Percentiles rank a stretch among this genome's conserved stretches.
Conservation (phyloP, 2,113 vertebrate species). For the Malurus elegans region DNA sequence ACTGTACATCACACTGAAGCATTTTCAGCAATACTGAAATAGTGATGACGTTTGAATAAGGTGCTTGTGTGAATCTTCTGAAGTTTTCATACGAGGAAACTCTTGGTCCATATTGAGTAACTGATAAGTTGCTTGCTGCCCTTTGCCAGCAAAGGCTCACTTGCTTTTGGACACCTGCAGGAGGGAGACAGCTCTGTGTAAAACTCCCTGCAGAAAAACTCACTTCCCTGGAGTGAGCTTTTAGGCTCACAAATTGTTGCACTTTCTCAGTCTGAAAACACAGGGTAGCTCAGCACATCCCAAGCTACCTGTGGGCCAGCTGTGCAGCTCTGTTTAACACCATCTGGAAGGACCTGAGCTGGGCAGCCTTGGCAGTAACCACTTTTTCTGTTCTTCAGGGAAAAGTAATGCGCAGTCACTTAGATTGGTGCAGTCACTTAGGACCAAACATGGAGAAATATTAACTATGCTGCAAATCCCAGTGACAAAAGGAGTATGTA, state of each 20-base stretch:
- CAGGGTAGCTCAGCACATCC: background rate
- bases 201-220: background rate
- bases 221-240: background rate
- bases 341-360: background rate
- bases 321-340: background rate
- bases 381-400: background rate
- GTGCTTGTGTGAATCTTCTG: background rate
- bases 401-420: background rate
- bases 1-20: accelerated
- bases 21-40: background rate
- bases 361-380: background rate
- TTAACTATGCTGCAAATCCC: background rate
- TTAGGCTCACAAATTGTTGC: background rate
- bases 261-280: background rate
- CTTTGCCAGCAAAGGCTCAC: background rate
- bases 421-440: background rate
- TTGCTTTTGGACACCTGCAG: background rate
- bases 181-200: accelerated
- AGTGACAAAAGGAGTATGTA: background rate
- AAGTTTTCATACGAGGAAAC: background rate
- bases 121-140: background rate
- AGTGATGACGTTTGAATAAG: background rate
- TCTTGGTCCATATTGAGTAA: background rate
- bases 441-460: background rate
- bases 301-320: background rate